phyloP scores from a whole-genome alignment of 2,797 vertebrate species.

The Anguilla anguilla region DNA sequence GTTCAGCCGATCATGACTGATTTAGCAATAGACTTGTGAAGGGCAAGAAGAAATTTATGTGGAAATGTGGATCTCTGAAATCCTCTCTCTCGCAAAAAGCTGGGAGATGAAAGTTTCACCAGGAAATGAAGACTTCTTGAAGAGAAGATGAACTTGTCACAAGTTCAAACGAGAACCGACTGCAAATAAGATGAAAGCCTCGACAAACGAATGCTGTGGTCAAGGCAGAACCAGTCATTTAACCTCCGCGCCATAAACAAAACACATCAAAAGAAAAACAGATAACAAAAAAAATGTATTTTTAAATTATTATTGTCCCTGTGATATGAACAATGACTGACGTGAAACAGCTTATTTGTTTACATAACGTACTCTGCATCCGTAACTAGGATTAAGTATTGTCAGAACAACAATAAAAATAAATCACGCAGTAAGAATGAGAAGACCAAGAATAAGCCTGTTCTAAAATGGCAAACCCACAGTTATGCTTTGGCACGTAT shows the following conservation, averaged over 20 bases:
- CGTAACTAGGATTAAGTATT: neutral
- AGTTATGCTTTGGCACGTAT: neutral
- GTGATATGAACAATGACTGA: neutral
- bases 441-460: neutral
- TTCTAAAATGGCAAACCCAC: neutral
- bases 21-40: neutral
- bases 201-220: neutral
- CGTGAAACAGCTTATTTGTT: neutral
- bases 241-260: neutral
- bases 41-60: neutral
- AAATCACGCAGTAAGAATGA: neutral
- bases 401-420: constrained; percentile 1
- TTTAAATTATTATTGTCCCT: neutral
- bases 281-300: neutral
- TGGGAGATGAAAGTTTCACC: neutral
- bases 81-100: neutral
- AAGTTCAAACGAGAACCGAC: neutral
- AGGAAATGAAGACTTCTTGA: neutral
- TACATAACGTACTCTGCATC: neutral
- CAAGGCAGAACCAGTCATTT: neutral
- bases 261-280: neutral
- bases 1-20: neutral
- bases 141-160: neutral
- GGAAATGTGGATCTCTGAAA: neutral
- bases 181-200: neutral